phyloP scores from a whole-genome alignment of 2,888 invertebrate species.

The Folsomia manolachei region DNA sequence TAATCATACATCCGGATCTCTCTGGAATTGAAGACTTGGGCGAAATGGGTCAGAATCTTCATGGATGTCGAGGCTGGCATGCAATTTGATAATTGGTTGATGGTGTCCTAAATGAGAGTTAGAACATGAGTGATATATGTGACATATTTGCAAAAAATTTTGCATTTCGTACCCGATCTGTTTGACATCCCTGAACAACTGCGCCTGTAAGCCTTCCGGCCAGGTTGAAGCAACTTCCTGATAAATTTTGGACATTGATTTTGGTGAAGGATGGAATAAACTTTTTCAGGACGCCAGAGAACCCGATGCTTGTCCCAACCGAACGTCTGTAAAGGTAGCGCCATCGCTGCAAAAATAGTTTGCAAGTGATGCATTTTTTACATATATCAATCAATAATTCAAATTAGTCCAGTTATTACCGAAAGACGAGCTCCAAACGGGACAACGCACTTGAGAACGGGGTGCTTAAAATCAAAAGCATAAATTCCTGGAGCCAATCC shows the following conservation, averaged over 20 bases:
- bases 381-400: not conserved
- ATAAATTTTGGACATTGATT: not conserved
- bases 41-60: not conserved
- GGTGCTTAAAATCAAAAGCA: not conserved
- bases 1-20: conserved; percentile 65
- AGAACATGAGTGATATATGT: not conserved
- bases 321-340: not conserved
- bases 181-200: not conserved
- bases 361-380: too few relatives aligned
- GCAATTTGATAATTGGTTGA: not conserved
- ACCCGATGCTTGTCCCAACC: not conserved
- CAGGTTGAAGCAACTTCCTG: not conserved
- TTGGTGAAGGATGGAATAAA: not conserved
- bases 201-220: not conserved
- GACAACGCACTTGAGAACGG: not conserved
- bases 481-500: conserved; percentile 8
- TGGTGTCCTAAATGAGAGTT: not conserved
- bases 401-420: too few relatives aligned
- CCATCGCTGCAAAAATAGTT: not conserved
- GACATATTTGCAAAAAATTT: too few relatives aligned
- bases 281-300: not conserved
- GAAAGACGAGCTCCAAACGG: not conserved
- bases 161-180: not conserved
- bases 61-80: not conserved
- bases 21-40: not conserved